Base-by-base conservation (phyloP, 2,113 vertebrate species). In the Thunnus thynnus region DNA sequence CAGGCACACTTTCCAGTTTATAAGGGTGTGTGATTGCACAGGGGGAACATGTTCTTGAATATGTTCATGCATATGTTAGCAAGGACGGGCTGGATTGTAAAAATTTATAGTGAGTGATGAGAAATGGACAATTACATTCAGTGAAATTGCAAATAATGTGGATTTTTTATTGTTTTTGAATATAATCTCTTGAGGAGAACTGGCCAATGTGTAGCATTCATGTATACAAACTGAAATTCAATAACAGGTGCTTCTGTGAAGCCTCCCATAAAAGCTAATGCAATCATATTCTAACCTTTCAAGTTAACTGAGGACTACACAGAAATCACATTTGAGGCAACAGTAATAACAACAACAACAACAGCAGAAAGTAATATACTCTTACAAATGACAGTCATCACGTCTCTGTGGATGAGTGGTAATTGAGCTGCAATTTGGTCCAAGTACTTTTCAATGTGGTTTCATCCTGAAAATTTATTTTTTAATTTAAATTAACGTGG, bases 201-300 rank as follows among this genome's bases (percentile, higher is more conserved):
- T 41, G 64, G 6, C 44, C 62, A 12, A 14, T 3, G 0, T 18
- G 12, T 14, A 46, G 48, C 25, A 3, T 62, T 73, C 54, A 30
- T 63, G 36, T 58, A 70, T 51, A 55, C 55, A 22, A 79, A 75
- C 11, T 61, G 16, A 68, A 60, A 76, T 44, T 64, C 66, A 76
- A 82, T 82, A 74, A 64, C 13, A 41, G 41, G 67, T 60, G 57
- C 61, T 50, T 62, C 54, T 66, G 69, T 61, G 36, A 64, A 62
- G 69, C 48, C 54, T 73, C 80, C 50, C 70, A 78, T 73, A 56
- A 78, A 76, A 58, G 68, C 57, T 71, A 83, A 86, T 75, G 32
- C 18, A 58, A 78, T 86, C 64, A 76, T 22, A 66, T 36, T 76
- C 27, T 48, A 46, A 61, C 13, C 52, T 60, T 50, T 57, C 64